Conservation (phyloP, 1,140 invertebrate genomes). For the Drosophila pseudoobscura region DNA sequence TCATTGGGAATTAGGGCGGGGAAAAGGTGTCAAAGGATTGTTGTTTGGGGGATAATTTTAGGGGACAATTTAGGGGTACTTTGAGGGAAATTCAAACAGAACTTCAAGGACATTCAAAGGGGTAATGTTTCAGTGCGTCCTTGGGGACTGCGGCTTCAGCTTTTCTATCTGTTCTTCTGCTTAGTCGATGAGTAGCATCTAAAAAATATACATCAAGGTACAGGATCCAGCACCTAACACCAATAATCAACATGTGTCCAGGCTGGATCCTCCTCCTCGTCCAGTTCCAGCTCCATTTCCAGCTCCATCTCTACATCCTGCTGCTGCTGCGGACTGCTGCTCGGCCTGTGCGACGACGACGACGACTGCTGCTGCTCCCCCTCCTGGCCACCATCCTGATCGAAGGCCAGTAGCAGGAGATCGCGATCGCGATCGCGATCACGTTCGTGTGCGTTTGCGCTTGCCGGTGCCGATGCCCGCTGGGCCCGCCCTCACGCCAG, state of each 20-base stretch:
- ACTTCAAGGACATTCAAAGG: background rate
- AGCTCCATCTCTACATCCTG: constrained; percentile 42
- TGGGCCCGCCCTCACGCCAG: constrained; percentile 77
- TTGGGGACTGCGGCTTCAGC: constrained; percentile 27
- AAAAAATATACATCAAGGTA: constrained; percentile 14
- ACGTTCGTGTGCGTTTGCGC: constrained; percentile 32
- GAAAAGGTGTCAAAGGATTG: too few species aligned
- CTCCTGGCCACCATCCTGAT: constrained; percentile 31
- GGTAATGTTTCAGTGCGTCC: background rate
- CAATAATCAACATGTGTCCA: constrained; percentile 73
- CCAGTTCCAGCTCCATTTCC: constrained; percentile 47
- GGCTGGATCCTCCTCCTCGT: constrained; percentile 51
- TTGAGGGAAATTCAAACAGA: constrained; percentile 6
- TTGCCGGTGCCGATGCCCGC: constrained; percentile 3
- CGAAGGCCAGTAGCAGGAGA: constrained; percentile 54
- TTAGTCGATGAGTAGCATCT: constrained; percentile 40
- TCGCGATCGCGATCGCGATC: constrained; percentile 49
- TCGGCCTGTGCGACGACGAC: constrained; percentile 13
- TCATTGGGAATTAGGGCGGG: background rate
- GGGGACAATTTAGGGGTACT: background rate
- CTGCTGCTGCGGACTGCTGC: constrained; percentile 33
- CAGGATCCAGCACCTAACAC: constrained; percentile 42
- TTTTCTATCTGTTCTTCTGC: constrained; percentile 21
- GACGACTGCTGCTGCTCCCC: constrained; percentile 14
- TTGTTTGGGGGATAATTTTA: background rate